Percentiles rank a stretch among this genome's conserved stretches.
Evolutionary conservation across 64 coral and sea anemone genomes (phyloP).

Genomic region (Pachyseris speciosa): DNA sequence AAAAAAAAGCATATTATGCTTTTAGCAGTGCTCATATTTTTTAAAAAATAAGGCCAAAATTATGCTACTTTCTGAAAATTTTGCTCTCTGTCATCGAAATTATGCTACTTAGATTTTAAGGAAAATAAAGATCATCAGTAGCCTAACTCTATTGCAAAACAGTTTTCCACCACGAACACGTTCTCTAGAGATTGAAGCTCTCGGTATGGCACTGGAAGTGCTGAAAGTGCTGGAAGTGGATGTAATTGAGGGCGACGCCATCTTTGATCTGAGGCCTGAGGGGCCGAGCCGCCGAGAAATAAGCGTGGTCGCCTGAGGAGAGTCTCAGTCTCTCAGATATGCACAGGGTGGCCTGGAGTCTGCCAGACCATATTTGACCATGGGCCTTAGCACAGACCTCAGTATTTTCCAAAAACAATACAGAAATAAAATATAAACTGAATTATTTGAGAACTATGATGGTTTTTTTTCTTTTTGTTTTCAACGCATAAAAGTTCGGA

Average conservation of each 20-base stretch:
- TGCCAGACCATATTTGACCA: slow-evolving; percentile 70
- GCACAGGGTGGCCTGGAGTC: slow-evolving; percentile 37
- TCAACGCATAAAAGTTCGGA: too few species aligned
- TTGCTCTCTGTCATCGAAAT: too few species aligned
- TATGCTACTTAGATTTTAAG: too few species aligned
- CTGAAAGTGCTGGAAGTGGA: too few species aligned
- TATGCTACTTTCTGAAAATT: slow-evolving; percentile 54
- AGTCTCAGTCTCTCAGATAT: slow-evolving; percentile 13
- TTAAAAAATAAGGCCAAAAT: slow-evolving; percentile 29
- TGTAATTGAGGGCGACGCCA: slow-evolving; percentile 57
- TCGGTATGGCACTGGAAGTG: too few species aligned
- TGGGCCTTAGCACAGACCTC: slow-evolving; percentile 74
- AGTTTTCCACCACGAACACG: too few species aligned
- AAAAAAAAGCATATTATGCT: slow-evolving; percentile 65
- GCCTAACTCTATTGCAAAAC: too few species aligned
- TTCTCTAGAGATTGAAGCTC: too few species aligned
- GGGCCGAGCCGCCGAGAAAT: slow-evolving; percentile 65
- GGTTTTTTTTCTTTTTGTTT: not conserved
- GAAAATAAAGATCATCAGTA: too few species aligned
- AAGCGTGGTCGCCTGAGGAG: slow-evolving; percentile 25
- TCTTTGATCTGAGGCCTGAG: slow-evolving; percentile 76
- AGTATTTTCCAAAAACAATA: slow-evolving; percentile 75
- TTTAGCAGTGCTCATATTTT: slow-evolving; percentile 69
- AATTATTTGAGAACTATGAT: slow-evolving; percentile 1
- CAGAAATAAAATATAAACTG: slow-evolving; percentile 9